phyloP scores from a whole-genome alignment of 2,888 invertebrate species.

The Ichneumon xanthorius region DNA sequence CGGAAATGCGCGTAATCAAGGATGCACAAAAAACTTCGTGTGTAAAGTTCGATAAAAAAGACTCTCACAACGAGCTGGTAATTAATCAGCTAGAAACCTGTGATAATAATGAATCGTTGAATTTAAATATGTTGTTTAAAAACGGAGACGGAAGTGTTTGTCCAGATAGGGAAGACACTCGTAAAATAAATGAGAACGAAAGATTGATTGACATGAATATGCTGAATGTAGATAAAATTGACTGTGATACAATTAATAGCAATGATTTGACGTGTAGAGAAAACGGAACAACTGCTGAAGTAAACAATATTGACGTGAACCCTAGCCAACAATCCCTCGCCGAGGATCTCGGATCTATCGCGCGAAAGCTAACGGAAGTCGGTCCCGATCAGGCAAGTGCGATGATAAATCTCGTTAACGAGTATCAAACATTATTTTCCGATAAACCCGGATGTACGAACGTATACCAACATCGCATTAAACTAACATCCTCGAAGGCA shows the following conservation, averaged over 20 bases:
- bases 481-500: constrained; percentile 13
- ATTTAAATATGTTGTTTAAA: background rate
- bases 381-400: constrained; percentile 32
- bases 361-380: constrained; percentile 34
- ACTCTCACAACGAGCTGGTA: background rate
- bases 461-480: constrained; percentile 43
- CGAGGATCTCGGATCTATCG: constrained; percentile 25
- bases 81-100: background rate
- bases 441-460: constrained; percentile 30
- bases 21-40: no score
- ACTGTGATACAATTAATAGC: background rate
- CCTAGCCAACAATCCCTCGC: constrained; percentile 63
- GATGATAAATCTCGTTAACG: background rate
- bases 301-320: constrained; percentile 62
- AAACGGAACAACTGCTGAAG: no score
- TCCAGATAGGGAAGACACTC: background rate
- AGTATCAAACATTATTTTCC: constrained; percentile 24
- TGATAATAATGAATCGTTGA: background rate
- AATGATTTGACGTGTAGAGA: no score
- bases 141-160: background rate
- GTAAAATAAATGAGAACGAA: constrained; percentile 65
- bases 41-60: background rate
- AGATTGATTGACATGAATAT: constrained; percentile 71
- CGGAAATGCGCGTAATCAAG: no score
- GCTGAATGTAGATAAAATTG: background rate